phyloP scores from a whole-genome alignment of 2,797 vertebrate species.

The Erpetoichthys calabaricus region DNA sequence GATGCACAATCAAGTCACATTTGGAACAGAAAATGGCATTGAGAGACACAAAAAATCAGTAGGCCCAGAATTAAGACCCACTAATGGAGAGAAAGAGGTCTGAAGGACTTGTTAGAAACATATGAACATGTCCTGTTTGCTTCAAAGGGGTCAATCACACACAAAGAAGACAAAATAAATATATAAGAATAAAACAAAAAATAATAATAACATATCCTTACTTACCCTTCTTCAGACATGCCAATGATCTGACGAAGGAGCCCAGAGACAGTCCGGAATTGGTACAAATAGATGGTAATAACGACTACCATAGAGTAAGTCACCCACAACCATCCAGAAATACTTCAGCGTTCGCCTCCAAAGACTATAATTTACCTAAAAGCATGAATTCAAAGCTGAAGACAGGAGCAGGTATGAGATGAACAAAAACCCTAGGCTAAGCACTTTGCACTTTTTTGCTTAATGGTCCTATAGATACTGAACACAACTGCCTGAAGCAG shows the following conservation, averaged over 20 bases:
- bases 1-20: too few species aligned
- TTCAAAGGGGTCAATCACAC: too few species aligned
- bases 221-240: conserved; percentile 49
- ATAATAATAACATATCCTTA: too few species aligned
- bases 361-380: conserved; percentile 37
- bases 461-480: too few species aligned
- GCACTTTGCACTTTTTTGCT: too few species aligned
- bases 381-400: neutral
- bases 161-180: too few species aligned
- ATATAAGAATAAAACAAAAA: too few species aligned
- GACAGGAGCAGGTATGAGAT: too few species aligned
- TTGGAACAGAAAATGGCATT: too few species aligned
- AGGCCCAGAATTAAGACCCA: neutral
- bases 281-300: conserved; percentile 53
- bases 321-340: conserved; percentile 55
- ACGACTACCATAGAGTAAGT: conserved; percentile 59
- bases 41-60: neutral
- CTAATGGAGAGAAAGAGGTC: neutral
- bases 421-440: too few species aligned
- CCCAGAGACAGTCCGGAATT: conserved; percentile 53
- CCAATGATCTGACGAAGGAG: conserved; percentile 53
- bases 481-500: too few species aligned
- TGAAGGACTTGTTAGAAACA: neutral
- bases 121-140: too few species aligned
- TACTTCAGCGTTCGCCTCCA: conserved; percentile 48